Conservation (phyloP, 2,113 vertebrate species). For the Tragelaphus buxtoni region DNA sequence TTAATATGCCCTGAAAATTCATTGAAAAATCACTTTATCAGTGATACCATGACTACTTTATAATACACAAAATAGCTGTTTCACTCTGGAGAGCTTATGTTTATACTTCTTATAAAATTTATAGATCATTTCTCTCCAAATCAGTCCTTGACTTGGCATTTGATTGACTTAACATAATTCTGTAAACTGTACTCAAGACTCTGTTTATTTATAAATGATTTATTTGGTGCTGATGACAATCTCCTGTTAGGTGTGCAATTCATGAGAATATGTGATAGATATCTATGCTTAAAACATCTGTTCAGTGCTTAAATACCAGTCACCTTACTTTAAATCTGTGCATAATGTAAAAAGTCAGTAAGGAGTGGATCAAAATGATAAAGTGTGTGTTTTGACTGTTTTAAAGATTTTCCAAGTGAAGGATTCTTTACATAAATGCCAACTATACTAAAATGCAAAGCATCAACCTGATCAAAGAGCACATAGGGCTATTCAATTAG, state of each 20-base stretch:
- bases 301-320: slow-evolving; percentile 38
- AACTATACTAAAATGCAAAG: slow-evolving; percentile 62
- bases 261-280: not conserved
- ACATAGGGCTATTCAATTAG: slow-evolving; percentile 56
- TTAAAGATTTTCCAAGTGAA: slow-evolving; percentile 52
- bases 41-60: not conserved
- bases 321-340: slow-evolving; percentile 50
- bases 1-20: slow-evolving; percentile 44
- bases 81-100: not conserved
- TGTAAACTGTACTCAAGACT: not conserved
- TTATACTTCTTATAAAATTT: slow-evolving; percentile 24
- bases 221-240: not conserved
- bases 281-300: slow-evolving; percentile 39
- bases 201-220: not conserved
- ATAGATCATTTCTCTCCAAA: slow-evolving; percentile 15
- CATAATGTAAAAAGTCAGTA: slow-evolving; percentile 45
- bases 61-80: slow-evolving; percentile 15
- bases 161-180: not conserved
- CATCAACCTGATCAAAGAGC: slow-evolving; percentile 60
- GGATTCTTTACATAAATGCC: slow-evolving; percentile 57
- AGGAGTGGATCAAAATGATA: slow-evolving; percentile 33
- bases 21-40: slow-evolving; percentile 44
- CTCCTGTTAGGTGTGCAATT: not conserved
- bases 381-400: slow-evolving; percentile 38
- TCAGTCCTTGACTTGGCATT: slow-evolving; percentile 6